Percentiles rank a stretch among this genome's conserved stretches.
Evolutionary conservation across 2,113 vertebrate species (phyloP).

Genomic region (Anas platyrhynchos): DNA sequence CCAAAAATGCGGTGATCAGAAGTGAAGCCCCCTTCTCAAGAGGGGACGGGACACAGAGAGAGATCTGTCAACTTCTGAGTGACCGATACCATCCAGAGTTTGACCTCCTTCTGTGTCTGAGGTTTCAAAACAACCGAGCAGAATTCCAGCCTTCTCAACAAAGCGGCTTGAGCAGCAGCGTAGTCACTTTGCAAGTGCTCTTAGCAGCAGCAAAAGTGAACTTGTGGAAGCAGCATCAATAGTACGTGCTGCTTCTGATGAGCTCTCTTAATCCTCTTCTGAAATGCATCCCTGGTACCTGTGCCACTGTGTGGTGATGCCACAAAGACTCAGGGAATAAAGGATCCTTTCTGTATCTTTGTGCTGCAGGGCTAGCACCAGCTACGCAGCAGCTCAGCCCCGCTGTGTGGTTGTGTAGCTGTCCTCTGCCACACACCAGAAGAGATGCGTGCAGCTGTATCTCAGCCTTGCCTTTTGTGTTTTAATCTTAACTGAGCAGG

Average conservation of each 20-base stretch:
- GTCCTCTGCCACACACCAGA: neutral
- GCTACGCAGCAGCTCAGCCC: neutral
- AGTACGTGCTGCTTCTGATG: neutral
- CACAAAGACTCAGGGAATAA: neutral
- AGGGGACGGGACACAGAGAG: neutral
- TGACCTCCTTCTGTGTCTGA: neutral
- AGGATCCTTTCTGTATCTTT: neutral
- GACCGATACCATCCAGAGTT: neutral
- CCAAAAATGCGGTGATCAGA: neutral
- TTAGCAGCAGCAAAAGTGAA: neutral
- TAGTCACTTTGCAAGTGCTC: neutral
- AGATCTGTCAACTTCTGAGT: neutral
- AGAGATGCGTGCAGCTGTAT: neutral
- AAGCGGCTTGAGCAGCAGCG: neutral
- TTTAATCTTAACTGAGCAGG: neutral
- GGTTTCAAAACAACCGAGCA: neutral
- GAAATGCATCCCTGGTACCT: neutral
- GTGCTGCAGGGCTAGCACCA: accelerated
- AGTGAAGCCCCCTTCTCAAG: neutral
- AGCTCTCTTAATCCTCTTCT: neutral
- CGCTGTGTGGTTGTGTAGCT: neutral
- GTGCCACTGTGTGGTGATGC: accelerated
- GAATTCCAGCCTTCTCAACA: neutral
- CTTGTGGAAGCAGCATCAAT: neutral
- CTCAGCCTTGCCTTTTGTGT: neutral